Percentiles rank a stretch among this genome's conserved stretches.
phyloP scores from a whole-genome alignment of 2,797 vertebrate species.

The Sandelia bainsii region DNA sequence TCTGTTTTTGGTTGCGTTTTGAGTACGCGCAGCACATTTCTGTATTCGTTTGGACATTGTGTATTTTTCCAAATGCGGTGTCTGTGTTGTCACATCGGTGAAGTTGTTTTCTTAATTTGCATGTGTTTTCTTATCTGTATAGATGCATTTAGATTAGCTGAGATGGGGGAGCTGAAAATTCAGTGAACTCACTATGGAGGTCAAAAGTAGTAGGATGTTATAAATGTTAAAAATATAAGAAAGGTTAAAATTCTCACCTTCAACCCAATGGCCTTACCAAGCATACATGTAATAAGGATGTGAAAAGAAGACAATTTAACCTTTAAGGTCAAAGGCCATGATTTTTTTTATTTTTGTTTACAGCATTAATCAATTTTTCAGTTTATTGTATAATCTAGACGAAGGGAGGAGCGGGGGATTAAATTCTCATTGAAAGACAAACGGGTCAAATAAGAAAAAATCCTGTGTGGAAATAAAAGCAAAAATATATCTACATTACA shows the following conservation, averaged over 20 bases:
- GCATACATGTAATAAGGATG: slow-evolving; percentile 2
- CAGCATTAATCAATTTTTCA: slow-evolving; percentile 67
- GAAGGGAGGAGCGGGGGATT: slow-evolving; percentile 65
- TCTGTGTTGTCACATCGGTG: too few relatives aligned
- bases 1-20: too few relatives aligned
- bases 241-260: neutral
- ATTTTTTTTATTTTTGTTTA: slow-evolving; percentile 65
- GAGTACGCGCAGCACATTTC: too few relatives aligned
- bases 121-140: too few relatives aligned
- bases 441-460: slow-evolving; percentile 55
- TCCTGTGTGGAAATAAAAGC: slow-evolving; percentile 63
- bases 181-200: neutral
- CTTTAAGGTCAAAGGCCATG: slow-evolving; percentile 62
- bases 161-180: too few relatives aligned
- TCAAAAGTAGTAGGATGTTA: neutral
- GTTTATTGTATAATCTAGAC: slow-evolving; percentile 73
- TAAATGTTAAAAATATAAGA: neutral
- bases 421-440: slow-evolving; percentile 70
- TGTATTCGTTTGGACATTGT: too few relatives aligned
- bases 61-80: too few relatives aligned
- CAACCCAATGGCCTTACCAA: neutral
- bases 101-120: too few relatives aligned
- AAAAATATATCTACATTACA: slow-evolving; percentile 49
- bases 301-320: slow-evolving; percentile 46
- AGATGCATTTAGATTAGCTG: neutral